Base-by-base conservation (phyloP, 2,888 invertebrate species). In the Tetranychus piercei region DNA sequence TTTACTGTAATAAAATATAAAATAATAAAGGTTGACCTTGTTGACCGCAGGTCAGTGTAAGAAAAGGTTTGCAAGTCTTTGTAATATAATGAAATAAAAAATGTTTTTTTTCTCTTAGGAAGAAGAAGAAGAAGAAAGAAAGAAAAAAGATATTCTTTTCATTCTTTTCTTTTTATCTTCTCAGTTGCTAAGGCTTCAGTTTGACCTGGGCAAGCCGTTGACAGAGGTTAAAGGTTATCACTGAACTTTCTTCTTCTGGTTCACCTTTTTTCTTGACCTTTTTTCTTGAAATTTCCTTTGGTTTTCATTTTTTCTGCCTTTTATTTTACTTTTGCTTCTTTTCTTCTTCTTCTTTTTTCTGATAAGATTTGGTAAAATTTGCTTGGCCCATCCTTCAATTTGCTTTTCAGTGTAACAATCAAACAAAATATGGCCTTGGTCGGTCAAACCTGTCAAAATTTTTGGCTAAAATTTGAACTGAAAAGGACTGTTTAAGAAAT, bases 381-480 rank as follows among this genome's bases (percentile, higher is more conserved):
- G 34, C 4, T 34, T 34, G 34, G 34, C 34, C 34, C 34, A 34
- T 34, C 34, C 34, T 34, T 34, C 34, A 34, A 34, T 34, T 34
- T 34, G 34, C 34, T 34, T 34, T 34, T 34, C 34, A 34, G 5
- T 55, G 55, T 15, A 55, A 55, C 55, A 55, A 55, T 55, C 55
- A 55, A 55, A 55, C 55, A 55, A 55, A 34, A 34, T 34, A 55
- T 55, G 55, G 55, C 55, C 55, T 55, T 55, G 55, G 15, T 15
- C 55, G 55, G 55, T 55, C 55, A 69, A 69, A 69, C 15, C 69
- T 69, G 69, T 22, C 69, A 69, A 18, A 20, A 69, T 22, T n/a
- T n/a, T 18, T 9, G 69, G 22, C 8, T 22, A 18, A 20, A 34
- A 69, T 22, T 9, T 23, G 34, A 34, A 69, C 9, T n/a, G n/a